A percentile compares a stretch with the other conserved stretches of the same genome.
Evolutionary conservation across 53 echinoderm and acorn worm genomes (phyloP).

Genomic region (Actinopyga echinites): DNA sequence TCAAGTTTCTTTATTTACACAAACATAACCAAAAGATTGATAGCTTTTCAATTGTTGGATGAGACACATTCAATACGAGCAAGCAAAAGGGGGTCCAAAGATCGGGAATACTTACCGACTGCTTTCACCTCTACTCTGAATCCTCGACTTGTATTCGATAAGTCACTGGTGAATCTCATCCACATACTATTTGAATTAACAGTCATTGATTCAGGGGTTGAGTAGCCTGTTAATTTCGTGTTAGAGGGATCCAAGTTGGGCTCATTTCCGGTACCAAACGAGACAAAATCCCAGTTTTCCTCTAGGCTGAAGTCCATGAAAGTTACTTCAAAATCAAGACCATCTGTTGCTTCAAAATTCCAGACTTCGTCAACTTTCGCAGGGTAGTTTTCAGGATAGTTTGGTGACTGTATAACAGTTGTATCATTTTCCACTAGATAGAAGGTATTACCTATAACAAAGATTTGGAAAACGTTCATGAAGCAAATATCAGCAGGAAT

Average conservation of each 20-base stretch:
- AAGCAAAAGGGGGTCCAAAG: too few relatives aligned
- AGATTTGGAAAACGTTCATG: too few relatives aligned
- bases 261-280: neutral
- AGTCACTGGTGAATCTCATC: conserved; percentile 37
- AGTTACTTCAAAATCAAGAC: conserved; percentile 4
- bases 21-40: too few relatives aligned
- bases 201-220: neutral
- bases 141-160: conserved; percentile 16
- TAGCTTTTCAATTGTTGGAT: too few relatives aligned
- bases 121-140: neutral
- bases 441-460: neutral
- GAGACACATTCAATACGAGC: too few relatives aligned
- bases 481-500: neutral
- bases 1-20: too few relatives aligned
- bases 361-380: conserved; percentile 7
- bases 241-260: neutral
- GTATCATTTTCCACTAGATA: neutral
- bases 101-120: neutral
- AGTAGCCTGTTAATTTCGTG: neutral
- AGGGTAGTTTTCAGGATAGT: conserved; percentile 12
- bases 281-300: conserved; percentile 22
- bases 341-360: conserved; percentile 8
- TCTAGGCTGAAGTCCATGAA: conserved; percentile 7
- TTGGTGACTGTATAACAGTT: neutral
- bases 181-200: neutral